phyloP scores from a whole-genome alignment of 2,113 vertebrate species.

The Grammomys surdaster region DNA sequence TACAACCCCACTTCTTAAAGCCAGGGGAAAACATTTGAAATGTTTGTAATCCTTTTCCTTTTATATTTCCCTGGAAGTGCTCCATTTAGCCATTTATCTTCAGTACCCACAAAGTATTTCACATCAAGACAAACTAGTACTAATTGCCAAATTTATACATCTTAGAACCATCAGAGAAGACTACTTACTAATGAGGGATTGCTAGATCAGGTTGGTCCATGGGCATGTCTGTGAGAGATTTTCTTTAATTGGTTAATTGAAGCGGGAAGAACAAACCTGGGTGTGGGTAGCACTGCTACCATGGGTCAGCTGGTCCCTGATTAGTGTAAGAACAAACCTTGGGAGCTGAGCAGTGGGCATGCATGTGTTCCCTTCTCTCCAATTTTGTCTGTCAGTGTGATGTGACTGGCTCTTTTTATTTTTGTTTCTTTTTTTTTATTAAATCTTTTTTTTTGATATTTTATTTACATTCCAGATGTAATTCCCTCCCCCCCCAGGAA shows the following conservation, averaged over 20 bases:
- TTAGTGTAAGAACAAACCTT: not conserved
- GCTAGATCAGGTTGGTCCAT: not conserved
- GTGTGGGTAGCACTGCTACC: not conserved
- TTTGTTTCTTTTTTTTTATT: too few relatives aligned
- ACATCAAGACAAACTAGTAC: not conserved
- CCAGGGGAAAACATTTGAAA: not conserved
- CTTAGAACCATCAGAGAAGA: not conserved
- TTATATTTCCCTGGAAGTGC: not conserved
- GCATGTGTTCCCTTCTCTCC: not conserved
- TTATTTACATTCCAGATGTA: too few relatives aligned
- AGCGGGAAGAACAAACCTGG: not conserved
- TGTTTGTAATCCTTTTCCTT: not conserved
- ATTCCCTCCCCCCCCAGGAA: too few relatives aligned
- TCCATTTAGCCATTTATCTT: not conserved
- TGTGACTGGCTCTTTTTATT: too few relatives aligned
- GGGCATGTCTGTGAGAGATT: not conserved
- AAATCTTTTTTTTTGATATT: too few relatives aligned
- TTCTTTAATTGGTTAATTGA: not conserved
- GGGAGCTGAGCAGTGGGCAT: not conserved
- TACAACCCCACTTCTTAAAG: not conserved
- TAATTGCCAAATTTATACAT: not conserved
- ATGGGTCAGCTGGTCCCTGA: not conserved
- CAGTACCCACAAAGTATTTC: not conserved
- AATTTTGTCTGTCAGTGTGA: not conserved
- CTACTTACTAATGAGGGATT: not conserved